Conservation (phyloP, 2,797 vertebrate species). For the Catostomus latipinnis region DNA sequence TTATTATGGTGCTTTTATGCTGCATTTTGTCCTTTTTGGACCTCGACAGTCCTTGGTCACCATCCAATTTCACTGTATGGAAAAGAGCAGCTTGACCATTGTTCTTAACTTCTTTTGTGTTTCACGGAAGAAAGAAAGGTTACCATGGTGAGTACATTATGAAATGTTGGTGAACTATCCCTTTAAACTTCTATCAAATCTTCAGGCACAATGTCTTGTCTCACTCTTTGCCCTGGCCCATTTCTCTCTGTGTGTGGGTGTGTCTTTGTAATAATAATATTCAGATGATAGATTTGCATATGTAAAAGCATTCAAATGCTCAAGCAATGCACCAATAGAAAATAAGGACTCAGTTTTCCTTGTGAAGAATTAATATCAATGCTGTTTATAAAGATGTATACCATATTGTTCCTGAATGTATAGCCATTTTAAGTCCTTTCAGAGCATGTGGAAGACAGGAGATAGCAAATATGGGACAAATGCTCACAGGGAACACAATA, state of each 20-base stretch:
- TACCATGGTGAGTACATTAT: too few species aligned
- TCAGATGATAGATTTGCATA: neutral
- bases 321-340: neutral
- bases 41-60: too few species aligned
- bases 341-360: too few species aligned
- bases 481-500: conserved; percentile 20
- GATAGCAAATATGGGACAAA: conserved; percentile 39
- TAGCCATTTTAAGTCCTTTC: neutral
- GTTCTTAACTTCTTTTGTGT: too few species aligned
- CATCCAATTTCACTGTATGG: too few species aligned
- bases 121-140: too few species aligned
- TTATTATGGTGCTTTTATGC: too few species aligned
- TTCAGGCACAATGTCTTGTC: neutral
- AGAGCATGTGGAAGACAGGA: neutral
- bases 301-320: neutral
- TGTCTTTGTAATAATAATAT: neutral
- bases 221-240: neutral
- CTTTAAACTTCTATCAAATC: too few species aligned
- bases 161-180: too few species aligned
- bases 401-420: neutral
- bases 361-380: neutral
- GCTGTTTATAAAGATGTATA: neutral
- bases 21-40: too few species aligned
- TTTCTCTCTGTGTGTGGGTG: neutral
- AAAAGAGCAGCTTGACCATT: too few species aligned